These are phyloP conservation scores for Percopsis transmontana DNA, from an alignment of 2,113 vertebrate species.

Conservation along the genomic window DNA sequence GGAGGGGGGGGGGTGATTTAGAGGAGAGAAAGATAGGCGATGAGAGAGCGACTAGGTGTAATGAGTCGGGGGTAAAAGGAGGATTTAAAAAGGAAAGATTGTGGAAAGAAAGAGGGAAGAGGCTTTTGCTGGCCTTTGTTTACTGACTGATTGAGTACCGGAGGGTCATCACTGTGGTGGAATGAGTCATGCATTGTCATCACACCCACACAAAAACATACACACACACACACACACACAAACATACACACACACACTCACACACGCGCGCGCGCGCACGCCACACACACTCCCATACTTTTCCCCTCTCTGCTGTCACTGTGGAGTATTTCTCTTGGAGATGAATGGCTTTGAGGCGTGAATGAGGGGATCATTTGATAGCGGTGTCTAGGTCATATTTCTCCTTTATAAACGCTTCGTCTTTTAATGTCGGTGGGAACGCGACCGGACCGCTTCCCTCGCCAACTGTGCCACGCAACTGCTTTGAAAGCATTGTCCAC, in stretches of 20 bases:
- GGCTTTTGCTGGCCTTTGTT: conserved; percentile 58
- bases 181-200: conserved; percentile 64
- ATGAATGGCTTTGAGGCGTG: conserved; percentile 60
- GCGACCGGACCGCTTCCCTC: no score
- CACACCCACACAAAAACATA: conserved; percentile 24
- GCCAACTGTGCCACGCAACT: no score
- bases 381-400: conserved; percentile 50
- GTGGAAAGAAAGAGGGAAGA: conserved; percentile 24
- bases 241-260: conserved; percentile 18
- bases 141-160: conserved; percentile 55
- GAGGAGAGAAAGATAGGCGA: not conserved
- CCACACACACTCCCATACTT: not conserved
- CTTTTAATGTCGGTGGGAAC: conserved; percentile 1
- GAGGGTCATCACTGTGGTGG: conserved; percentile 57
- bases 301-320: conserved; percentile 39
- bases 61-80: conserved; percentile 35
- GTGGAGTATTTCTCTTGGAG: conserved; percentile 53
- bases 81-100: conserved; percentile 28
- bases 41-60: conserved; percentile 22
- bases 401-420: conserved; percentile 47
- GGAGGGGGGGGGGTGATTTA: not conserved
- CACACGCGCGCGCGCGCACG: not conserved
- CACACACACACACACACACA: not conserved
- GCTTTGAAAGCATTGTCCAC: no score
- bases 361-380: conserved; percentile 64